Evolutionary conservation across 2,888 invertebrate species (phyloP), one percentile per base, ranked within the genome.

Genomic region (Polia nebulosa): DNA sequence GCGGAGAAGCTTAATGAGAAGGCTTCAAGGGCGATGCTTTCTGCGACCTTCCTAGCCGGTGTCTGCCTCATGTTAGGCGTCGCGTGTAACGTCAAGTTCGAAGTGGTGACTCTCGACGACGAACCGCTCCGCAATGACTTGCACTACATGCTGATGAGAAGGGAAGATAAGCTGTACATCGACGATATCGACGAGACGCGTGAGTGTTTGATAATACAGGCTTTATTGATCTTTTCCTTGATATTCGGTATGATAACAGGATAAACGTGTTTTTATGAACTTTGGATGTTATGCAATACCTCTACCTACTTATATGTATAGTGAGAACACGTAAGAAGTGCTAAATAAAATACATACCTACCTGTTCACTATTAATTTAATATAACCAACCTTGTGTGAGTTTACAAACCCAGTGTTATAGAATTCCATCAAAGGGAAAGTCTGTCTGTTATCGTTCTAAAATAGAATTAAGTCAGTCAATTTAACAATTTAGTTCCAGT

Each of bases 101-200:
- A 95, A 86, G 91, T 95, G 3, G 93, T 91, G 20, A 94, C 89
- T 0, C 72, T 91, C 0, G 89, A 92, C 39, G 87, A 92, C 0
- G 86, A 88, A 13, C 92, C 94, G 0, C 61, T 95, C 27, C 72
- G 86, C 0, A 87, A 92, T 64, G 95, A 95, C 70, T 82, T 95
- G 62, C 95, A 95, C 68, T 89, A 91, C 32, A 89, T 95, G 88
- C 71, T 95, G 57, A 84, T 95, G 90, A 95, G 95, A 69, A 90
- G 90, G 56, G 89, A 91, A 13, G 93, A 95, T 59, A 93, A 93
- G 32, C 82, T 95, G 3, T 95, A 94, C 52, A 90, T 95, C 3
- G 94, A 95, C 47, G 94, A 95, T 72, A 91, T 95, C 55, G 94
- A 95, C 76, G 85, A 89, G 4, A 90, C 92, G 0, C 89, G 95